These are phyloP conservation scores for Sebastolobus altivelis DNA, from an alignment of 2,797 vertebrate species.

Conservation along the genomic window DNA sequence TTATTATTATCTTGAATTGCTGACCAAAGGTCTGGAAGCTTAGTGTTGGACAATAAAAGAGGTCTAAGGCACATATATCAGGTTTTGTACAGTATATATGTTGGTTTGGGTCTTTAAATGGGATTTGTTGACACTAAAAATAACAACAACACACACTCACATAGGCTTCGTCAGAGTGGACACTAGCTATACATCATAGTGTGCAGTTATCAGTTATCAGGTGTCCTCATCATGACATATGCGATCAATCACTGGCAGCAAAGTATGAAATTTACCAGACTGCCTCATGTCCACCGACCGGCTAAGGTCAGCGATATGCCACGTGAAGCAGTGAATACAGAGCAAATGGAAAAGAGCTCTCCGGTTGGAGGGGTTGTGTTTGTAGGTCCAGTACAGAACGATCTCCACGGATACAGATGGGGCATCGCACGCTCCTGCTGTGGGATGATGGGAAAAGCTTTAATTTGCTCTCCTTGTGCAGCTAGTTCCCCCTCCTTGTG, in stretches of 20 bases:
- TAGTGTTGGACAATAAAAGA: background rate
- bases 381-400: constrained; percentile 29
- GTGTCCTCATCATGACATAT: constrained; percentile 23
- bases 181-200: constrained; percentile 20
- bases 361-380: constrained; percentile 3
- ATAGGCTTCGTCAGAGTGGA: background rate
- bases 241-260: constrained; percentile 44
- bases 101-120: background rate
- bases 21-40: background rate
- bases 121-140: background rate
- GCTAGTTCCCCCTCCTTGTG: constrained; percentile 40
- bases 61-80: background rate
- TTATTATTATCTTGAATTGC: background rate
- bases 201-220: constrained; percentile 10
- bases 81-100: background rate
- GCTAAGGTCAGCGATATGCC: constrained; percentile 38
- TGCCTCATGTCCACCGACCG: constrained; percentile 9
- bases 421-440: constrained; percentile 48
- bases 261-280: constrained; percentile 28
- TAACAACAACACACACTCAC: too few relatives aligned
- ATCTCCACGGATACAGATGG: constrained; percentile 50
- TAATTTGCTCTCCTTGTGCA: constrained; percentile 72
- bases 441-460: constrained; percentile 68
- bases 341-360: constrained; percentile 30
- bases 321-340: constrained; percentile 10